Evolutionary conservation across 2,888 invertebrate species (phyloP).

Genomic region (Erynnis tages): DNA sequence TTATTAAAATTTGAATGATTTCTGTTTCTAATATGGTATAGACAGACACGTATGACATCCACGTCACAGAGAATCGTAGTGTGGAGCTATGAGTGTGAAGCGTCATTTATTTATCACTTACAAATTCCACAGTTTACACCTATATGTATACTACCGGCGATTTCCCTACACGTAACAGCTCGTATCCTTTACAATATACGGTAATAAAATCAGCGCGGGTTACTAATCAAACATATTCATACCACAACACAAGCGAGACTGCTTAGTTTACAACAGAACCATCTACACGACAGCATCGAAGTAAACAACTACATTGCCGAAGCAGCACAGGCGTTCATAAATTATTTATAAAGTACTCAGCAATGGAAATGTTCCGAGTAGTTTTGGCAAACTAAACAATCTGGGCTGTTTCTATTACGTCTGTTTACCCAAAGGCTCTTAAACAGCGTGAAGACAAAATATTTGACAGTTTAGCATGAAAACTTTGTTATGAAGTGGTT

Average conservation of each 20-base stretch:
- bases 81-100: too few species aligned
- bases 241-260: background rate
- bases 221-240: too few species aligned
- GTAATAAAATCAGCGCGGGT: too few species aligned
- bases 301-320: constrained; percentile 32
- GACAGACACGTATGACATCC: too few species aligned
- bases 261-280: background rate
- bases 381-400: constrained; percentile 31
- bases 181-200: too few species aligned
- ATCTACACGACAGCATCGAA: constrained; percentile 16
- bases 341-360: constrained; percentile 31
- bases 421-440: constrained; percentile 8
- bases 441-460: constrained; percentile 6
- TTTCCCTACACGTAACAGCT: too few species aligned
- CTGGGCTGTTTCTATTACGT: constrained; percentile 15
- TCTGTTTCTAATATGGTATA: too few species aligned
- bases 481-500: background rate
- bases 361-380: constrained; percentile 27
- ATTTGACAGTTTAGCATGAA: background rate
- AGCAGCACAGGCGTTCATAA: constrained; percentile 30
- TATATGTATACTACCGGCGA: too few species aligned
- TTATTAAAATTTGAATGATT: too few species aligned
- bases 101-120: too few species aligned
- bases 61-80: too few species aligned
- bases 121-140: too few species aligned